phyloP scores from a whole-genome alignment of 2,113 vertebrate species.

The Myanophis thanlyinensis region DNA sequence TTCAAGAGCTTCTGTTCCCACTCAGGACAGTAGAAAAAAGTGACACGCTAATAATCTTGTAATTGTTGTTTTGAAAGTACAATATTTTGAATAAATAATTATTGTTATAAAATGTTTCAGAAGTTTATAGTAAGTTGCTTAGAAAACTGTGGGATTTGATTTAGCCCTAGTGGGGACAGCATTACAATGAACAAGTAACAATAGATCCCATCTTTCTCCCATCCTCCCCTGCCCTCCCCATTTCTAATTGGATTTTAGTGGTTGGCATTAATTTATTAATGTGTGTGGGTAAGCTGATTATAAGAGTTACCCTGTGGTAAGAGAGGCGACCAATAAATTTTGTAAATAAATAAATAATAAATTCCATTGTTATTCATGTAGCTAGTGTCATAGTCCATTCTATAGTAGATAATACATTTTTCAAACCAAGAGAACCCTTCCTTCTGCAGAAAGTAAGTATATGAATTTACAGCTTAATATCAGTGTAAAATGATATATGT shows the following conservation, averaged over 20 bases:
- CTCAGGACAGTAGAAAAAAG: conserved; percentile 55
- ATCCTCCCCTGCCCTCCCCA: not conserved
- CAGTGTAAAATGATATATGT: not conserved
- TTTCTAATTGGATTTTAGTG: not conserved
- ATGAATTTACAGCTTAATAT: not conserved
- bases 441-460: not conserved
- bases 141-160: conserved; percentile 26
- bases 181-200: not conserved
- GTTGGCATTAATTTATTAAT: not conserved
- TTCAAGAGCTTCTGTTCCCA: conserved; percentile 71
- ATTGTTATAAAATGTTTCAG: conserved; percentile 8
- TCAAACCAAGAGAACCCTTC: conserved; percentile 3
- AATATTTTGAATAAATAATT: conserved; percentile 66
- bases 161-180: not conserved
- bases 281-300: not conserved
- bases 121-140: conserved; percentile 24
- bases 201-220: not conserved
- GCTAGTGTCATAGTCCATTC: conserved; percentile 46
- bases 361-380: conserved; percentile 49
- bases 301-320: not conserved
- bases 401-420: conserved; percentile 44
- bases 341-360: not conserved
- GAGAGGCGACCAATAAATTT: not conserved
- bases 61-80: conserved; percentile 43
- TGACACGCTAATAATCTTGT: conserved; percentile 68